Evolutionary conservation across 2,113 vertebrate genomes (phyloP), one percentile per base, ranked within the genome.

Genomic region (Donacobius atricapilla): DNA sequence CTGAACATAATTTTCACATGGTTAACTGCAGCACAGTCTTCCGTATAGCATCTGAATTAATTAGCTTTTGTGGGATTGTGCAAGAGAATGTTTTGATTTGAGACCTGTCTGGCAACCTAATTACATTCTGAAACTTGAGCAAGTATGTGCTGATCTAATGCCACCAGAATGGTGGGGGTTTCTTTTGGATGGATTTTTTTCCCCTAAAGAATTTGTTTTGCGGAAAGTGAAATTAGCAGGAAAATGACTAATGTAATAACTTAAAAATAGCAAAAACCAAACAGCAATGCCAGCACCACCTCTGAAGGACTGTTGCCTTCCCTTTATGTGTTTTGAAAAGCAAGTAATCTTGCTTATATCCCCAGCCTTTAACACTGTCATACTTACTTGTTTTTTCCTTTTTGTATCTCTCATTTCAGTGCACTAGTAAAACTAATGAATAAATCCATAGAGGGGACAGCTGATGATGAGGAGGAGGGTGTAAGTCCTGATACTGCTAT

Each of bases 401-500:
- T 76, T 73, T 86, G 2, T 75, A 27, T 96, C 51, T 97, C 31
- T 93, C 75, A 6, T 96, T 96, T 95, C 79, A 99, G 99, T 98
- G 99, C 99, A 96, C 98, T 99, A 96, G 99, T 99, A 92, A 99
- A 99, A 96, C 97, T 99, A 96, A 98, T 99, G 97, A 99, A 99
- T 97, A 99, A 99, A 96, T 99, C 99, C 16, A 99, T 99, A 97
- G 99, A 99, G 83, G 99, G 99, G 76, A 99, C 99, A 84, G 99
- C 98, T 86, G 99, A 99, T 96, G 99, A 99, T 89, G 99, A 99
- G 83, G 99, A 99, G 94, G 99, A 99, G 96, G 99, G 99, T 87
- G 99, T 99, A 90, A 99, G 99, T 96, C 99, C 99, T 83, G 99
- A 99, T 96, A 98, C 99, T 77, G 99, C 99, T 94, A 99, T 99